Base-by-base conservation (phyloP, 30 jellyfish, hydroid and myxozoan genomes). In the Calvadosia cruxmelitensis region DNA sequence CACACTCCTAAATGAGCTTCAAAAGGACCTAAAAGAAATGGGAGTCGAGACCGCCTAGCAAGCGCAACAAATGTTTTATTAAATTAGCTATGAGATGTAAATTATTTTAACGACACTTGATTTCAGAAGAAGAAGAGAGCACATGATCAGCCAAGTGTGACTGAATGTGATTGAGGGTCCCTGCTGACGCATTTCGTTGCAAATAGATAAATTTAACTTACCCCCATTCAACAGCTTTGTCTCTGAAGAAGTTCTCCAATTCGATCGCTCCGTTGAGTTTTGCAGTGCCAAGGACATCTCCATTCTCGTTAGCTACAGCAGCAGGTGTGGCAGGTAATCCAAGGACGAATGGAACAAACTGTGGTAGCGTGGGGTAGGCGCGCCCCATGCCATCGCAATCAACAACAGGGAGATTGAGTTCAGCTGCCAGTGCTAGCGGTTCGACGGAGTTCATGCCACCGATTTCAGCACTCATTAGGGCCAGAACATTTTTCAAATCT, bases 311-410 rank as follows among this genome's bases (percentile, higher is more conserved):
- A 12, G 63, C 34, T 29, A 81, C 29, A 29, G 61, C 92, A 23
- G 92, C 84, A 3, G 93, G 93, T 24, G 33, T 34, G 27, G 83
- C 68, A 13, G 69, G 34, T 12, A 66, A 69, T 23, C 94, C 92
- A 48, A 27, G 15, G 31, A 81, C 74, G 26, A 63, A 74, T 7
- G 92, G 94, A 24, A 29, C 61, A 34, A 73, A 64, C 12, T 73
- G 94, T 24, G 65, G 73, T 16, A 81, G 77, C 63, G 74, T 49
- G 0, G 94, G 94, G 53, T 73, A 81, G 29, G 94, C 94, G 3
- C 94, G 73, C 5, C 94, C 94, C 92, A 81, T 81, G 7, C 92
- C 78, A 66, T 81, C 94, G 36, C 92, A 73, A 61, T 81, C 94
- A 20, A 81, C 20, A 34, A 81, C 94, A 2, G 94, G 94, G 3